Evolutionary conservation across 2,888 invertebrate genomes (phyloP), one percentile per base, ranked within the genome.

Genomic region (Plagodis pulveraria): DNA sequence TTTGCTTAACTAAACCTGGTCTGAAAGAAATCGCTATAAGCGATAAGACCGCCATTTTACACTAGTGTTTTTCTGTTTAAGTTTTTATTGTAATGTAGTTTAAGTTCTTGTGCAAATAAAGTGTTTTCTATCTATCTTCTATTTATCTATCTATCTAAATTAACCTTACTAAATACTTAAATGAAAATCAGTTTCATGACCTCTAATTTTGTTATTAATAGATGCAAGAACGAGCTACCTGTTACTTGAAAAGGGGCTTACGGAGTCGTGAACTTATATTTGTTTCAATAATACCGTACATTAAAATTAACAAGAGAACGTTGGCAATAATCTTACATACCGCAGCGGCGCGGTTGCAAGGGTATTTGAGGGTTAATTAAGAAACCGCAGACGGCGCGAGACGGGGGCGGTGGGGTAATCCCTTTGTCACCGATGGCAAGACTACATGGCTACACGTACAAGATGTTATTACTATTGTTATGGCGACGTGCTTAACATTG

Each of bases 311-410:
- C 86, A 85, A 84, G 84, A 86, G 82, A 84, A 81, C 79, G 83
- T 83, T 81, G 77, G 81, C 83, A 88, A 89, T 91, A 89, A 89
- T 91, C 89, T 86, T 82, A 80, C 81, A 85, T 74, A 79, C 86
- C 84, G 77, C 76, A 67, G 72, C 78, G 76, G 71, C 81, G 80
- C 73, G 78, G 77, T 80, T 82, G 82, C 84, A 79, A 74, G 81
- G 84, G 88, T 87, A 89, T 88, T 91, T 90, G 86, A 85, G 84
- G 91, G 91, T 91, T 91, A 91, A 91, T 91, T 91, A 91, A 89
- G 89, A 83, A 89, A 87, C 91, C 91, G 83, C 90, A 89, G 87
- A 87, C 87, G 75, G 75, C 67, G 75, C 65, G 73, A 74, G 62
- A 68, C 66, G 67, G 66, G 66, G 76, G 76, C 76, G 77, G 72